A percentile compares a stretch with the other conserved stretches of the same genome.
These are phyloP conservation scores for Hypocryptadius cinnamomeus DNA, from an alignment of 2,113 vertebrate genomes.

Conservation along the genomic window DNA sequence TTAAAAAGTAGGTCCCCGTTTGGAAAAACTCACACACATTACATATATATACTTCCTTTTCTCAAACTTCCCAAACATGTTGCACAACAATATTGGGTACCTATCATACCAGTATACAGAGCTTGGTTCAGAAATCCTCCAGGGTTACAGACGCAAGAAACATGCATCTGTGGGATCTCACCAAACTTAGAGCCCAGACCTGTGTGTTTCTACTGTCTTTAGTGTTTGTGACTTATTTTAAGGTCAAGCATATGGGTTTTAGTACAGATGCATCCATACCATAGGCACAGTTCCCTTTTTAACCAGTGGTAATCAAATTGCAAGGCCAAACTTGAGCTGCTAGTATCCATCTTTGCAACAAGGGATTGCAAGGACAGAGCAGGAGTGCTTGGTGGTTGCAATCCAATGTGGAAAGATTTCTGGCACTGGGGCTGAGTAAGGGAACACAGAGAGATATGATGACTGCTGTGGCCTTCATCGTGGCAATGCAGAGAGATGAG, in stretches of 20 bases:
- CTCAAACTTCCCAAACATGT: not conserved
- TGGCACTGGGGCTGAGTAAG: accelerated
- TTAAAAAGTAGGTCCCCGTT: not conserved
- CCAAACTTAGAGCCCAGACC: accelerated
- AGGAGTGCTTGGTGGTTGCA: accelerated
- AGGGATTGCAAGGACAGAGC: not conserved
- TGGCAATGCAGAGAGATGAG: not conserved
- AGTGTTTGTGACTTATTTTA: not conserved
- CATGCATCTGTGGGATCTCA: not conserved
- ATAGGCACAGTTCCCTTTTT: not conserved
- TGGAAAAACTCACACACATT: not conserved
- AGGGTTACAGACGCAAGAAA: not conserved
- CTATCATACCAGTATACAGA: not conserved
- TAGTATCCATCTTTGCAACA: accelerated
- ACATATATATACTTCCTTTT: not conserved
- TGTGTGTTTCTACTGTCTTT: not conserved
- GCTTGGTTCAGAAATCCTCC: not conserved
- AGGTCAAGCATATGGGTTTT: not conserved
- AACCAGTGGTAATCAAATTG: not conserved
- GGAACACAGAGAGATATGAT: accelerated
- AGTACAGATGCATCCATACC: not conserved
- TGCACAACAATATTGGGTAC: not conserved
- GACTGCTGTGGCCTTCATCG: not conserved
- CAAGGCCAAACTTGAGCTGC: not conserved
- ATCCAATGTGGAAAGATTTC: not conserved